These are phyloP conservation scores for Agrochola litura DNA, from an alignment of 2,888 invertebrate species.

Conservation along the genomic window DNA sequence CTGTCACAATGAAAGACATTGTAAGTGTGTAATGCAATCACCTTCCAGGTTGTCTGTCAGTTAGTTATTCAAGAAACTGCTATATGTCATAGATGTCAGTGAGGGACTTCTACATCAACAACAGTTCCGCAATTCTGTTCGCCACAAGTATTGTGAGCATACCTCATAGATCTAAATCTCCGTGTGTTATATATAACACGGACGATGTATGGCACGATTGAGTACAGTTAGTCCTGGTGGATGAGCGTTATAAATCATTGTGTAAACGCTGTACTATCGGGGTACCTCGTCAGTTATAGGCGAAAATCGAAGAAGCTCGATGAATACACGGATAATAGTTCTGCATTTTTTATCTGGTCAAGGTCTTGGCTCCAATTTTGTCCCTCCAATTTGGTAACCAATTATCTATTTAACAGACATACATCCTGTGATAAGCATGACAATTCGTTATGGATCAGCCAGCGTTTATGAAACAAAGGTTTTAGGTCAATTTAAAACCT, in stretches of 20 bases:
- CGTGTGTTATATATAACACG: no score
- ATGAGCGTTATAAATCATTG: conserved; percentile 28
- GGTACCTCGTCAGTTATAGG: conserved; percentile 6
- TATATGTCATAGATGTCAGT: no score
- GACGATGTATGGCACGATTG: conserved; percentile 31
- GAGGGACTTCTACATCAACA: no score
- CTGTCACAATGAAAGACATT: no score
- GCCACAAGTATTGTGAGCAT: neutral
- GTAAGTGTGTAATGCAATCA: no score
- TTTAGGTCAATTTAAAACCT: no score
- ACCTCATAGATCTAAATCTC: conserved; percentile 34
- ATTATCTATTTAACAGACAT: no score
- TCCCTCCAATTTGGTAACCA: no score
- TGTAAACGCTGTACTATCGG: conserved; percentile 21
- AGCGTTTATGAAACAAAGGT: no score
- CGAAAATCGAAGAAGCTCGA: neutral
- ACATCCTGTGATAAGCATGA: no score
- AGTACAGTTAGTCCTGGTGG: conserved; percentile 30
- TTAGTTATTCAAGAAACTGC: neutral
- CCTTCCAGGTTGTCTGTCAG: neutral
- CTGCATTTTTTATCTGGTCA: neutral
- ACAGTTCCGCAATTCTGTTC: neutral
- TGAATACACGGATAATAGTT: neutral
- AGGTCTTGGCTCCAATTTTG: neutral
- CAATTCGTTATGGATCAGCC: no score